Percentiles rank a stretch among this genome's conserved stretches.
Evolutionary conservation across 2,113 vertebrate species (phyloP).

Genomic region (Coreoperca whiteheadi): DNA sequence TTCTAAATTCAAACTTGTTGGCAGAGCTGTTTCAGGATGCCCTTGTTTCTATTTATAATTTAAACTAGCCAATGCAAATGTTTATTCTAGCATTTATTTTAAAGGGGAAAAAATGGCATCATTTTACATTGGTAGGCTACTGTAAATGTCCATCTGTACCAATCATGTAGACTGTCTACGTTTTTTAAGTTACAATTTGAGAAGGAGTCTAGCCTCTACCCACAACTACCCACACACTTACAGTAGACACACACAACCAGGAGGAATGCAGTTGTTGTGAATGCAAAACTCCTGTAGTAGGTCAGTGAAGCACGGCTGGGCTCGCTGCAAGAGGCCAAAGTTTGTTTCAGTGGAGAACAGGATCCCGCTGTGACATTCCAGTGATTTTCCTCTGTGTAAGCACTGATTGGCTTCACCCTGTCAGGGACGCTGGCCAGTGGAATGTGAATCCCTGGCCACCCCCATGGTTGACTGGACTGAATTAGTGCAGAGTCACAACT

Average conservation of each 20-base stretch:
- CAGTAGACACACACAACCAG: neutral
- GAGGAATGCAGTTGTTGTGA: conserved; percentile 21
- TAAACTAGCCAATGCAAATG: conserved; percentile 16
- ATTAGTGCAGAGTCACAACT: conserved; percentile 51
- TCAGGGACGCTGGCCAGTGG: conserved; percentile 56
- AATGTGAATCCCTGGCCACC: conserved; percentile 42
- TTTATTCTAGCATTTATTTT: conserved; percentile 7
- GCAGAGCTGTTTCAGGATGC: neutral
- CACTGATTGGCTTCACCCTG: conserved; percentile 62
- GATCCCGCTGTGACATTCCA: conserved; percentile 44
- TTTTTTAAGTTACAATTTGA: neutral
- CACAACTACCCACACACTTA: neutral
- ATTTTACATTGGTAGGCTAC: neutral
- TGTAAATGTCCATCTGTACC: neutral
- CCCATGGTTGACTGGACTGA: conserved; percentile 34
- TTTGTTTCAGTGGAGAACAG: conserved; percentile 28
- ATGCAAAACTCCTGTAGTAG: conserved; percentile 40
- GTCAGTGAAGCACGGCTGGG: conserved; percentile 54
- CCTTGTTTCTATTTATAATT: conserved; percentile 13
- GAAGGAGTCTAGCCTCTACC: neutral
- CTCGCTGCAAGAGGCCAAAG: conserved; percentile 34
- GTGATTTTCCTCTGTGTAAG: conserved; percentile 34
- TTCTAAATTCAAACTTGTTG: neutral
- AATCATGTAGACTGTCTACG: neutral
- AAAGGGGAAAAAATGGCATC: neutral